A percentile compares a stretch with the other conserved stretches of the same genome.
Evolutionary conservation across 2,113 vertebrate species (phyloP).

Genomic region (Eptesicus fuscus): DNA sequence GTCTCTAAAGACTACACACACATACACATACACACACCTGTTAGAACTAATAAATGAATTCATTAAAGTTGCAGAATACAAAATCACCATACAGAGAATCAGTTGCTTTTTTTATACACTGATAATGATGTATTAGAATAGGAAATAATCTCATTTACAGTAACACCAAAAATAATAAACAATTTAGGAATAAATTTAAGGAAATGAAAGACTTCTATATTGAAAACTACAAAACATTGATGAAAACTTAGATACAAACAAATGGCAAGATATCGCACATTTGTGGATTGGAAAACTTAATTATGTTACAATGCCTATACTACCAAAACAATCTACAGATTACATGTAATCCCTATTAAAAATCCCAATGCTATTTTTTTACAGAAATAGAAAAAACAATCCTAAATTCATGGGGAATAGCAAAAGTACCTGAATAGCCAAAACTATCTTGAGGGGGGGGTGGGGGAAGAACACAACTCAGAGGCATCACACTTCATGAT

Average conservation of each 20-base stretch:
- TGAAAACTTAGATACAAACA: neutral
- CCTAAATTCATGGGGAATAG: neutral
- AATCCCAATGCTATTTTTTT: neutral
- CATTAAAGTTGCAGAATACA: neutral
- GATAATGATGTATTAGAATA: neutral
- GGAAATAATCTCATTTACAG: neutral
- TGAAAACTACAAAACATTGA: neutral
- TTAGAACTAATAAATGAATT: neutral
- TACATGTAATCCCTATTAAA: neutral
- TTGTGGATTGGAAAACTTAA: neutral
- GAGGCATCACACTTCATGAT: neutral
- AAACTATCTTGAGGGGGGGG: neutral
- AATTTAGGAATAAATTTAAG: neutral
- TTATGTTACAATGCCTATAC: neutral
- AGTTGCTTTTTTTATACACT: neutral
- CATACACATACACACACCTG: neutral
- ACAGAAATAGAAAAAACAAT: neutral
- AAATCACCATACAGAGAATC: neutral
- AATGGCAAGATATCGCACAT: neutral
- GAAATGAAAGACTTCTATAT: neutral
- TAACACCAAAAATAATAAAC: neutral
- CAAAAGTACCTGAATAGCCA: neutral
- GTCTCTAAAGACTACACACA: neutral
- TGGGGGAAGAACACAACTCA: neutral
- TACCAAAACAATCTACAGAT: neutral